Base-by-base conservation (phyloP, 2,888 invertebrate species). In the Nysson spinosus region DNA sequence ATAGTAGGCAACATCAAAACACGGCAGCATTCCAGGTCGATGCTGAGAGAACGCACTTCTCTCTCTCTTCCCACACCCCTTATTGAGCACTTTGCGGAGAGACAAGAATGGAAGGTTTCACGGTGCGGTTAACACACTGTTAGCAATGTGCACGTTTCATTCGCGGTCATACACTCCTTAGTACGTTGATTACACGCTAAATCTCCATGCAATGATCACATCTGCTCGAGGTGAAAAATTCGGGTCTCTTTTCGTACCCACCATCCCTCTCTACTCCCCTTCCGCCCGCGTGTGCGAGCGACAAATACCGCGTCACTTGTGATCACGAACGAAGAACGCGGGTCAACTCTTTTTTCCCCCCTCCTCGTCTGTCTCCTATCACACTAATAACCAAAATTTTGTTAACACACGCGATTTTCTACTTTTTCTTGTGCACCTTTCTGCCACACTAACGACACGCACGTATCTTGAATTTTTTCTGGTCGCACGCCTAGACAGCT, bases 1-100 rank as follows among this genome's bases (percentile, higher is more conserved):
- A 87, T 87, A 81, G 70, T 69, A 75, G 68, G 65, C 80, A 75
- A 72, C 71, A 65, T 70, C 57, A 73, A 72, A 76, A 75, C 69
- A 67, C 63, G 44, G 12, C 62, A 64, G 70, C 77, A 72, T 77
- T 77, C 72, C 72, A 78, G 75, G 69, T 72, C 77, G 75, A 67
- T 63, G 69, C 54, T n/a, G 63, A 51, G 54, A 37, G 37, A 49
- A 58, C 63, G 69, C 74, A 69, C 67, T 68, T n/a, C n/a, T n/a
- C n/a, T n/a, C 40, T n/a, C 64, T 58, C 62, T 67, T 64, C 63
- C 65, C 71, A 51, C 70, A 52, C 69, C 49, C 56, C 32, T 37
- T 49, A 34, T 64, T 44, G 56, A 47, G 35, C 67, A 63, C 52
- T 67, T 60, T 55, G 54, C 52, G 34, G 34, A 4, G 46, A 30